These are phyloP conservation scores for Venustoraphidia nigricollis DNA, from an alignment of 2,888 invertebrate genomes.

Conservation along the genomic window DNA sequence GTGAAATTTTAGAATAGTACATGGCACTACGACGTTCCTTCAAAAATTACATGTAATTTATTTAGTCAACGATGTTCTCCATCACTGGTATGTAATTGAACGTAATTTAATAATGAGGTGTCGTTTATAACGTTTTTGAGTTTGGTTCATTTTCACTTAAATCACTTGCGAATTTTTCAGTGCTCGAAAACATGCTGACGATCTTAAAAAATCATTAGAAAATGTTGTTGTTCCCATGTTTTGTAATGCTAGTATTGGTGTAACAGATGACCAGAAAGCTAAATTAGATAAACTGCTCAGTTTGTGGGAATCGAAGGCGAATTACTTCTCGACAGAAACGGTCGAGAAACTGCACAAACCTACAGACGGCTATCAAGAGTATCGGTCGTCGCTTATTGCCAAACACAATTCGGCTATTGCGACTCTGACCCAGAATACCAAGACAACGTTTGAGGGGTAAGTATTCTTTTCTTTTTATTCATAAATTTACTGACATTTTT, in stretches of 20 bases:
- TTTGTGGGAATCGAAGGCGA: slow-evolving; percentile 92
- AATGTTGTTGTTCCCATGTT: slow-evolving; percentile 96
- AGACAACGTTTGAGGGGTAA: slow-evolving; percentile 65
- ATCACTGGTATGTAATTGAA: slow-evolving; percentile 71
- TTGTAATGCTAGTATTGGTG: slow-evolving; percentile 79
- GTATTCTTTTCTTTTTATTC: slow-evolving; percentile 15
- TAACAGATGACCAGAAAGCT: slow-evolving; percentile 72
- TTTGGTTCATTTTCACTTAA: slow-evolving; percentile 6
- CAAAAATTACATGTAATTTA: slow-evolving; percentile 96
- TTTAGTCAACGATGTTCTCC: slow-evolving; percentile 94
- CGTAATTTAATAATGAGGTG: not conserved
- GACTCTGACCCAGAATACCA: slow-evolving; percentile 63
- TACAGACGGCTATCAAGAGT: slow-evolving; percentile 73
- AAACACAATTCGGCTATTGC: slow-evolving; percentile 65
- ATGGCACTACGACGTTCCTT: slow-evolving; percentile 58
- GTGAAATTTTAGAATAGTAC: slow-evolving; percentile 37
- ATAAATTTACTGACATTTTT: slow-evolving; percentile 1
- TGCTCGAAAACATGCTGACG: slow-evolving; percentile 88
- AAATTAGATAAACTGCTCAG: slow-evolving; percentile 88
- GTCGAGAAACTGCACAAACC: slow-evolving; percentile 81
- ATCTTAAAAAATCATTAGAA: slow-evolving; percentile 85
- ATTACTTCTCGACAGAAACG: slow-evolving; percentile 69
- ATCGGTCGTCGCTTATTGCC: slow-evolving; percentile 70
- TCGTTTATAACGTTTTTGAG: not conserved
- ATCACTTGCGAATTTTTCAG: slow-evolving; percentile 37